Conservation (phyloP, 2,888 invertebrate genomes). For the Hirtodrosophila confusa region DNA sequence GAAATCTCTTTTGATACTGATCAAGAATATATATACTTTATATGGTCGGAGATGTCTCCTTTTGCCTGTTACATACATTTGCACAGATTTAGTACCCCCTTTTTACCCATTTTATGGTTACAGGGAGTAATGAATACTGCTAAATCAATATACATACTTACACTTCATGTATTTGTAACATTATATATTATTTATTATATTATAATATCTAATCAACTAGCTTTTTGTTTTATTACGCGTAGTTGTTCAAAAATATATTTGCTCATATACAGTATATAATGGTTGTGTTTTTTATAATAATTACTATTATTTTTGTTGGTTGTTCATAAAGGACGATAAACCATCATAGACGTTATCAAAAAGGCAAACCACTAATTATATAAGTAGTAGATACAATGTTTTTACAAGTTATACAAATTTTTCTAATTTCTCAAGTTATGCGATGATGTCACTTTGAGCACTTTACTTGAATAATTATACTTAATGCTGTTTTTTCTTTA, state of each 20-base stretch:
- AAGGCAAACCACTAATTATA: constrained; percentile 65
- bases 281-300: constrained; percentile 13
- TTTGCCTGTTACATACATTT: too few species aligned
- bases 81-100: too few species aligned
- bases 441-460: constrained; percentile 3
- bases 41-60: too few species aligned
- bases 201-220: too few species aligned
- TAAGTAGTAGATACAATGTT: constrained; percentile 57
- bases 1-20: too few species aligned
- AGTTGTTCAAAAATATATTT: constrained; percentile 65
- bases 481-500: constrained; percentile 43
- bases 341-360: constrained; percentile 75
- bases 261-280: constrained; percentile 39
- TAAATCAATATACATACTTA: too few species aligned
- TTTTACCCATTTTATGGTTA: too few species aligned
- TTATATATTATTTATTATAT: too few species aligned
- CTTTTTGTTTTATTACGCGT: constrained; percentile 6
- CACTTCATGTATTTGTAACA: too few species aligned
- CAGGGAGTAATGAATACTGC: too few species aligned
- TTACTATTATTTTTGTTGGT: constrained; percentile 29
- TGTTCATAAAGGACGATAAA: constrained; percentile 66
- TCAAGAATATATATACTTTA: too few species aligned
- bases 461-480: constrained; percentile 23
- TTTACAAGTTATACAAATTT: constrained; percentile 68
- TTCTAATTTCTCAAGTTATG: constrained; percentile 19